phyloP scores from a whole-genome alignment of 2,888 invertebrate genomes.

The Eumerus sabulonum region DNA sequence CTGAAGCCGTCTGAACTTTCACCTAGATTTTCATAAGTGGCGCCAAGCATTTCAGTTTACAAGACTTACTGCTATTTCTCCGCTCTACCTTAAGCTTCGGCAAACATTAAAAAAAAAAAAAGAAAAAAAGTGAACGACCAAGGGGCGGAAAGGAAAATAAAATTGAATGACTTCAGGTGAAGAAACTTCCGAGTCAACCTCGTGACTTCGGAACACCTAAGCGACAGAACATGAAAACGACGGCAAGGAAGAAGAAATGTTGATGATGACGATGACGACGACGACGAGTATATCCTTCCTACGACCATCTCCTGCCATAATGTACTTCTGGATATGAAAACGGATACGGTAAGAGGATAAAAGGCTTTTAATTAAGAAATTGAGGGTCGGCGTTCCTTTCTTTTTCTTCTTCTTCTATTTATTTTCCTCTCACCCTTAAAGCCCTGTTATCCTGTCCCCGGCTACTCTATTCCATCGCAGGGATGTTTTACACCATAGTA shows the following conservation, averaged over 20 bases:
- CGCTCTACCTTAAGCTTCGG: constrained; percentile 9
- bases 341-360: constrained; percentile 69
- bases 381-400: constrained; percentile 59
- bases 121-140: constrained; percentile 24
- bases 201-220: constrained; percentile 53
- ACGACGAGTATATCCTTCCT: constrained; percentile 54
- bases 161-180: constrained; percentile 69
- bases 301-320: constrained; percentile 43
- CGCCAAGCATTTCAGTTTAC: constrained; percentile 39
- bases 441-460: constrained; percentile 26
- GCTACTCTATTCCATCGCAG: constrained; percentile 28
- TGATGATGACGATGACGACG: neutral
- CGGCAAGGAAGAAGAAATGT: constrained; percentile 1
- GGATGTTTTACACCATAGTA: constrained; percentile 64
- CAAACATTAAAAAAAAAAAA: constrained; percentile 23
- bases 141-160: constrained; percentile 49
- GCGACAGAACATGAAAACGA: constrained; percentile 13
- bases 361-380: constrained; percentile 69
- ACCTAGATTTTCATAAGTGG: constrained; percentile 67
- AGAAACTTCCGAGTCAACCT: constrained; percentile 68
- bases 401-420: constrained; percentile 9
- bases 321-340: constrained; percentile 54
- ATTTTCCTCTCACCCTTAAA: constrained; percentile 27
- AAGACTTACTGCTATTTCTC: neutral
- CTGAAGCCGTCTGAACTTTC: constrained; percentile 58